Base-by-base conservation (phyloP, 1,140 invertebrate species). In the Philopotamus ludificatus region DNA sequence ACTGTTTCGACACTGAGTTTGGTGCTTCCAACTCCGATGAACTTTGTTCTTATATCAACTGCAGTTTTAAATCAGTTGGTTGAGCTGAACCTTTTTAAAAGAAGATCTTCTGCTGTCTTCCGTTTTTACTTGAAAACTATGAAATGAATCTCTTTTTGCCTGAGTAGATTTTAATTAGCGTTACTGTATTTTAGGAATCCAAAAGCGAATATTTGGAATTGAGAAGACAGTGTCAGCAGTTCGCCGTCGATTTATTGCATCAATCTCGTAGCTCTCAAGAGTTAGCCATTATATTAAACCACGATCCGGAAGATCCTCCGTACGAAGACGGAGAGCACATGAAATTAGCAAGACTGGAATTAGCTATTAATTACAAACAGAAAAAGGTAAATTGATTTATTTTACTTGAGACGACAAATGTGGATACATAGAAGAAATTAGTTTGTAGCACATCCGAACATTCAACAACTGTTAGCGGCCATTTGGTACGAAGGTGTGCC, bases 401-500 rank as follows among this genome's bases (percentile, higher is more conserved):
- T 12, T 15, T 20, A n/a, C n/a, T n/a, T n/a, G n/a, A n/a, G n/a
- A n/a, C n/a, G n/a, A n/a, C n/a, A n/a, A n/a, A n/a, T n/a, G n/a
- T n/a, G n/a, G n/a, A n/a, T n/a, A n/a, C n/a, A n/a, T n/a, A n/a
- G n/a, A n/a, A n/a, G n/a, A n/a, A n/a, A n/a, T 34, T 77, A 92
- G 90, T 96, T 96, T 74, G 92, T 97, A 20, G 87, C 93, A n/a
- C 93, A 96, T 79, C 89, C 94, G 10, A 94, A 93, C 74, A 91
- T 95, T 69, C 94, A 97, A 75, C 93, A 95, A 77, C 79, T 95
- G n/a, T 76, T 97, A 50, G 90, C 92, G 0, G 85, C 91, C 3
- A 89, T 97, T 68, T 97, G 94, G 94, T 96, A 95, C 74, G 91
- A 95, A 73, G 93, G 90, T 0, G 84, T 95, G 10, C 93, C 93